phyloP scores from a whole-genome alignment of 2,113 vertebrate species.

The Cichladusa arquata region DNA sequence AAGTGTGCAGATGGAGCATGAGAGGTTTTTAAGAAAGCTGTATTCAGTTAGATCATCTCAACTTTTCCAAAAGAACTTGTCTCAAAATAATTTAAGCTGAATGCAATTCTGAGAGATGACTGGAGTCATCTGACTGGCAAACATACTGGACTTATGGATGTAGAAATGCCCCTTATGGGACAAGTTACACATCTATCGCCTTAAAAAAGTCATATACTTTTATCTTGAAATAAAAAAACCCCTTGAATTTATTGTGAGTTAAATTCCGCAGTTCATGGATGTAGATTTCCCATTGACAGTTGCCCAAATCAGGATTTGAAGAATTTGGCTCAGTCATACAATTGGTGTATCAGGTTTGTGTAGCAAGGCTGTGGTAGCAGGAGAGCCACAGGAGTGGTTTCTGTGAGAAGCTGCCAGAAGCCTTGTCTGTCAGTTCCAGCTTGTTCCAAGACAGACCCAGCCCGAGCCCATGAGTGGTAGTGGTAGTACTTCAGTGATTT shows the following conservation, averaged over 20 bases:
- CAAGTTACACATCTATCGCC: not conserved
- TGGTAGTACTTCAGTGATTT: not conserved
- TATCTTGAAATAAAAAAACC: not conserved
- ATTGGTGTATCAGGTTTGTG: not conserved
- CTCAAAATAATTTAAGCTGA: not conserved
- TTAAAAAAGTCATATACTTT: not conserved
- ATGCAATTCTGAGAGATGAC: not conserved
- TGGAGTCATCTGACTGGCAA: not conserved
- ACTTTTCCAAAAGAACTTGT: not conserved
- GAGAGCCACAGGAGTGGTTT: not conserved
- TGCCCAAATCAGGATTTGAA: not conserved
- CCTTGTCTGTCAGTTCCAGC: not conserved
- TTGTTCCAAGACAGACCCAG: not conserved
- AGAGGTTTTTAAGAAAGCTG: not conserved
- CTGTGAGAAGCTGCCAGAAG: not conserved
- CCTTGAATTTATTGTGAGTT: not conserved
- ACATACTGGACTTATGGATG: not conserved
- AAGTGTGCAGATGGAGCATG: not conserved
- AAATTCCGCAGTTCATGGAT: not conserved
- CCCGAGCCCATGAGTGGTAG: rapidly evolving
- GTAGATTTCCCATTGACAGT: not conserved
- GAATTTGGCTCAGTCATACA: not conserved
- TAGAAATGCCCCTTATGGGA: not conserved
- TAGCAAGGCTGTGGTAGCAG: not conserved
- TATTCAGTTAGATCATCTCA: not conserved